A percentile compares a stretch with the other conserved stretches of the same genome.
Conservation (phyloP, 2,797 vertebrate species). For the Numenius phaeopus region DNA sequence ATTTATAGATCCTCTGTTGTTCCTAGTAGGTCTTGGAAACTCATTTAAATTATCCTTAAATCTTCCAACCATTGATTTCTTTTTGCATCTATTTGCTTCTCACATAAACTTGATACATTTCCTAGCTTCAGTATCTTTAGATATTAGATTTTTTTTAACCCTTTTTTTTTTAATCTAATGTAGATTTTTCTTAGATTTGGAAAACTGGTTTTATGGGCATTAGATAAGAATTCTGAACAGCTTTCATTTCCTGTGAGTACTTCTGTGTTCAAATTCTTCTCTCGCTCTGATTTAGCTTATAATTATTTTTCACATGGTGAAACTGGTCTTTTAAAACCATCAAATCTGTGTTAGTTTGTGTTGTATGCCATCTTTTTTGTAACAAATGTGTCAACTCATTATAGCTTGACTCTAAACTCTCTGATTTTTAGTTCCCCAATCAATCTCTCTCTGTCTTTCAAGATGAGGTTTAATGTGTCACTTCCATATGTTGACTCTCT, state of each 20-base stretch:
- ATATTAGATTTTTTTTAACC: neutral
- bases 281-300: neutral
- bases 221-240: neutral
- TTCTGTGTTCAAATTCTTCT: neutral
- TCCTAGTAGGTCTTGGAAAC: slow-evolving; percentile 4
- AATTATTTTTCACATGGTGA: neutral
- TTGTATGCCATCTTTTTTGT: neutral
- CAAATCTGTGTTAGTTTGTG: neutral
- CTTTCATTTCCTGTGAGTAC: neutral
- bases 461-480: neutral
- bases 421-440: neutral
- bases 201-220: neutral
- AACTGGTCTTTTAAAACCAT: neutral
- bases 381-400: neutral
- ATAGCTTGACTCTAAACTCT: neutral
- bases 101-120: neutral
- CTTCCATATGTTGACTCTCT: neutral
- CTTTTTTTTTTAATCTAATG: neutral
- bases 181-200: neutral
- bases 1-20: slow-evolving; percentile 33
- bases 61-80: slow-evolving; percentile 9
- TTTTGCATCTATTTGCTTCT: neutral
- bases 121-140: neutral
- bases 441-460: neutral
- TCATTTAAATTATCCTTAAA: slow-evolving; percentile 41